These are phyloP conservation scores for Danio aesculapii DNA, from an alignment of 2,797 vertebrate genomes.

Conservation along the genomic window DNA sequence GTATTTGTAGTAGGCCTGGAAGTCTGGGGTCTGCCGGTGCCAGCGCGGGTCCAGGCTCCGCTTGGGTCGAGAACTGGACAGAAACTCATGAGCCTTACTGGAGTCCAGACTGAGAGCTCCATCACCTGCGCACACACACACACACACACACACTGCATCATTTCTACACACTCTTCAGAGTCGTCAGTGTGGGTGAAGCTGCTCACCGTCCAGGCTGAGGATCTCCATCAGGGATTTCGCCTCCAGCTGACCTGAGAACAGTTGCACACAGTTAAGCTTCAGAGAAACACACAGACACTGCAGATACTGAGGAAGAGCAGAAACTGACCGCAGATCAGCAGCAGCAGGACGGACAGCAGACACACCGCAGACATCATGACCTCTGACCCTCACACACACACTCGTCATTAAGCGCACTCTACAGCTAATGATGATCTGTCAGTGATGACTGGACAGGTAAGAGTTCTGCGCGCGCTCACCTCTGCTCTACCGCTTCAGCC, in stretches of 20 bases:
- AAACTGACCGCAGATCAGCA: neutral
- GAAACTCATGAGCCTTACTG: slow-evolving; percentile 74
- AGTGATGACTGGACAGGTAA: too few relatives aligned
- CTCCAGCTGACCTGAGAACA: slow-evolving; percentile 70
- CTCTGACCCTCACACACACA: too few relatives aligned
- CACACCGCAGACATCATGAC: neutral
- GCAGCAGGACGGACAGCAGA: neutral
- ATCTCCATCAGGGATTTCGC: slow-evolving; percentile 75
- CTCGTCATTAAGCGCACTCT: too few relatives aligned
- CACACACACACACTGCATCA: neutral
- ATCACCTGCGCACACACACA: slow-evolving; percentile 65
- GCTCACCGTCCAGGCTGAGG: slow-evolving; percentile 76
- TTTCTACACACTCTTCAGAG: neutral
- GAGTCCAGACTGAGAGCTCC: slow-evolving; percentile 69
- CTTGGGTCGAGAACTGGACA: slow-evolving; percentile 74
- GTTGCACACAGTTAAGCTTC: neutral
- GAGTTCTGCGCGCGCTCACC: too few relatives aligned
- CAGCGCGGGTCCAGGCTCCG: slow-evolving; percentile 77
- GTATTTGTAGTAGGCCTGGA: slow-evolving; percentile 85
- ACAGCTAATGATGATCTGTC: too few relatives aligned
- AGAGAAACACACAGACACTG: neutral
- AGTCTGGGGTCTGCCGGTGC: slow-evolving; percentile 80
- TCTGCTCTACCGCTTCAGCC: neutral
- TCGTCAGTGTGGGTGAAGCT: neutral
- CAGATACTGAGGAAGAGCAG: too few relatives aligned